Evolutionary conservation across 1,140 invertebrate species (phyloP).

Genomic region (Rhynchophorus ferrugineus): DNA sequence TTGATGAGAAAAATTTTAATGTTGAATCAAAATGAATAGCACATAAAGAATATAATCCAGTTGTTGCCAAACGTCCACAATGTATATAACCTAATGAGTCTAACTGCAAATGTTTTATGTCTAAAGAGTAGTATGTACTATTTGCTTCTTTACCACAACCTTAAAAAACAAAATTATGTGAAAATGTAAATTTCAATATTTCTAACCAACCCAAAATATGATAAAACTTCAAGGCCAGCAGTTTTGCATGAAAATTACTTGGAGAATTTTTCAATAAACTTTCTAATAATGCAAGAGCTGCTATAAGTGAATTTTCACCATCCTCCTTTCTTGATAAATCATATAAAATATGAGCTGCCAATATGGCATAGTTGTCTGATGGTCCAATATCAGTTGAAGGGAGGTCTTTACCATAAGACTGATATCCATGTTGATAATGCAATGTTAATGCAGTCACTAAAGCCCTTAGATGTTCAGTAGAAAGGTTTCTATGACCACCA

Average conservation of each 20-base stretch:
- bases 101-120: slow-evolving; percentile 91
- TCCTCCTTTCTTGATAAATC: slow-evolving; percentile 56
- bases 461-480: slow-evolving; percentile 43
- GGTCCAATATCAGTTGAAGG: slow-evolving; percentile 54
- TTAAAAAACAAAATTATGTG: slow-evolving; percentile 25
- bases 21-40: slow-evolving; percentile 59
- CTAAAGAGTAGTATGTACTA: slow-evolving; percentile 60
- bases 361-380: slow-evolving; percentile 67
- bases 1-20: slow-evolving; percentile 78
- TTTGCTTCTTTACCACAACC: slow-evolving; percentile 65
- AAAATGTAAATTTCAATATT: neutral
- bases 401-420: slow-evolving; percentile 43
- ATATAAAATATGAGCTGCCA: slow-evolving; percentile 71
- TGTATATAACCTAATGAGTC: slow-evolving; percentile 85
- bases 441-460: slow-evolving; percentile 46
- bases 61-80: slow-evolving; percentile 60
- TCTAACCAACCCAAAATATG: slow-evolving; percentile 56
- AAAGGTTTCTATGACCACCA: slow-evolving; percentile 50
- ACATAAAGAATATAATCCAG: slow-evolving; percentile 60
- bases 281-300: slow-evolving; percentile 61
- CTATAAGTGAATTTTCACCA: slow-evolving; percentile 51
- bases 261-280: slow-evolving; percentile 62
- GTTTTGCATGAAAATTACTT: slow-evolving; percentile 70
- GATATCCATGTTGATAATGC: slow-evolving; percentile 48
- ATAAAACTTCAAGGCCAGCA: slow-evolving; percentile 65